Evolutionary conservation across 2,888 invertebrate genomes (phyloP).

Genomic region (Chaitophorus viminalis): DNA sequence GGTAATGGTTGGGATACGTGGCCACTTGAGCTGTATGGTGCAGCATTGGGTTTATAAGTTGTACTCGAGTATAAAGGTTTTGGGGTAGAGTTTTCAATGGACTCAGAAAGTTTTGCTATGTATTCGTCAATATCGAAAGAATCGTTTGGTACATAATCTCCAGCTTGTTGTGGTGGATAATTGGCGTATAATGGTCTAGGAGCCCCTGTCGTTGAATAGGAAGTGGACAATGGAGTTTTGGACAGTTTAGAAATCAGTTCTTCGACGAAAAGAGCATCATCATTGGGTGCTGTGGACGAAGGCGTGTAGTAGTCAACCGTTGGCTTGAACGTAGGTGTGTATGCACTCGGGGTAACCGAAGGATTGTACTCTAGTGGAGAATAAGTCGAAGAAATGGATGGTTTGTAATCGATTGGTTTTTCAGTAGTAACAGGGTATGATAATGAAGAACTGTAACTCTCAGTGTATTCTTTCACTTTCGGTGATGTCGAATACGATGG

Average conservation of each 20-base stretch:
- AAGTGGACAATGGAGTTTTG: neutral
- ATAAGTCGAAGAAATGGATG: conserved; percentile 31
- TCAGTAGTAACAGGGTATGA: conserved; percentile 21
- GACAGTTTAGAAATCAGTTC: conserved; percentile 42
- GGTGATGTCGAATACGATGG: neutral
- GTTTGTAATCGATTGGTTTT: conserved; percentile 4
- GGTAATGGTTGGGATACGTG: conserved; percentile 5
- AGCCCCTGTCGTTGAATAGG: conserved; percentile 8
- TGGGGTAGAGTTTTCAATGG: conserved; percentile 8
- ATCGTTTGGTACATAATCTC: conserved; percentile 20
- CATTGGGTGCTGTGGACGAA: neutral
- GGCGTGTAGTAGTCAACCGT: conserved; percentile 50
- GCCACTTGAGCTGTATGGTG: neutral
- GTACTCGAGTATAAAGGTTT: conserved; percentile 17
- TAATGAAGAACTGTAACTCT: conserved; percentile 22
- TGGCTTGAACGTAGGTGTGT: conserved; percentile 29
- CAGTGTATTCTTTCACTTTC: neutral
- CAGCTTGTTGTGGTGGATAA: neutral
- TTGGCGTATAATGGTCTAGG: neutral
- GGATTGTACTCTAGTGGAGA: neutral
- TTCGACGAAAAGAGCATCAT: conserved; percentile 27
- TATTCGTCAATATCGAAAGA: conserved; percentile 36
- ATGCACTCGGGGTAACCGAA: neutral
- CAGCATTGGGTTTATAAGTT: conserved; percentile 8
- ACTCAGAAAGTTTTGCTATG: conserved; percentile 17